A percentile compares a stretch with the other conserved stretches of the same genome.
Conservation (phyloP, 2,797 vertebrate genomes). For the Clarias pachynema region DNA sequence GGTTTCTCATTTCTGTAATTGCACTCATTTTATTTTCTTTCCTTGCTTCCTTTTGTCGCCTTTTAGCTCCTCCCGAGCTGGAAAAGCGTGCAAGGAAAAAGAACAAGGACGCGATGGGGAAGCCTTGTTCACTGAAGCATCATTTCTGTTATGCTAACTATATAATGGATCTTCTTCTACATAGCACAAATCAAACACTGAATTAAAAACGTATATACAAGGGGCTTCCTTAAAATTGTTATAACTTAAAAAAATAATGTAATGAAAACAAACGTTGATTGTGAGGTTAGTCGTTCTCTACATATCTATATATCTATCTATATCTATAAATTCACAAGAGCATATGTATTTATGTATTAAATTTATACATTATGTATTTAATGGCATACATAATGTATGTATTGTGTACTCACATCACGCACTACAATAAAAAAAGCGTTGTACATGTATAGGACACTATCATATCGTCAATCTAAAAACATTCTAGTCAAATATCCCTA, state of each 20-base stretch:
- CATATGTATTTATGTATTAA: no score
- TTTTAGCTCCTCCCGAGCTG: background rate
- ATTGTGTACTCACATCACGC: no score
- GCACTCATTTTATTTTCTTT: background rate
- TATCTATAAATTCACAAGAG: no score
- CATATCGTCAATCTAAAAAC: background rate
- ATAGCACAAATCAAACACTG: background rate
- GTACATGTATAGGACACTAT: no score
- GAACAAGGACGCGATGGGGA: background rate
- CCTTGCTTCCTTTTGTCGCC: background rate
- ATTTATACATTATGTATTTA: no score
- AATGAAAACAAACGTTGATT: no score
- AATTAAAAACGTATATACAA: background rate
- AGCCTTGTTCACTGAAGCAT: background rate
- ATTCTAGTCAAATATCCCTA: background rate
- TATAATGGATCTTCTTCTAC: background rate
- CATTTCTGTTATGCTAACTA: background rate
- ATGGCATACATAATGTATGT: no score
- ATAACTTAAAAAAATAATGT: no score
- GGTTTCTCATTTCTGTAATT: constrained; percentile 15
- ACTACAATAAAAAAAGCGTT: background rate
- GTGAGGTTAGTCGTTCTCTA: no score
- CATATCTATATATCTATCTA: no score
- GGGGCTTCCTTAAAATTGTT: no score
- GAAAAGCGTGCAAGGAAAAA: background rate